Percentiles rank a stretch among this genome's conserved stretches.
phyloP scores from a whole-genome alignment of 2,888 invertebrate species.

The Xanthorhoe spadicearia region DNA sequence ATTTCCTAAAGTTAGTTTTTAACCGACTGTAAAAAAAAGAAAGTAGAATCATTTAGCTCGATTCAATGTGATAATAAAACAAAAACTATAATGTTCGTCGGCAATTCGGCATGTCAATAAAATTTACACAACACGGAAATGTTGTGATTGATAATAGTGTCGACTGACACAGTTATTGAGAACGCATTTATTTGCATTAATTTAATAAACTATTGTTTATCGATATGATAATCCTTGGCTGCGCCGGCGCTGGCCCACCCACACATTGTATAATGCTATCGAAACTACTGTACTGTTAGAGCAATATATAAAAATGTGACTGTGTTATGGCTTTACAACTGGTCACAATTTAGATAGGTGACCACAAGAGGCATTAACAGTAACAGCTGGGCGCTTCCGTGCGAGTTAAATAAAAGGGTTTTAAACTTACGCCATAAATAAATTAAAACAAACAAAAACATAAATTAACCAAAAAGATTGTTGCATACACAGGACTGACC shows the following conservation, averaged over 20 bases:
- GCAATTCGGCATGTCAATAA: conserved; percentile 4
- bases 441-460: no score
- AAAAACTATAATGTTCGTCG: neutral
- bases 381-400: no score
- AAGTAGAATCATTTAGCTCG: no score
- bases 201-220: conserved; percentile 41
- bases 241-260: conserved; percentile 46
- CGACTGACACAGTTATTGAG: conserved; percentile 29
- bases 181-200: conserved; percentile 32
- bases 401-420: no score
- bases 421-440: no score
- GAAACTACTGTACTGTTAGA: conserved; percentile 4
- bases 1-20: no score
- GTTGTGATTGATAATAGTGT: conserved; percentile 24
- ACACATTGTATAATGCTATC: conserved; percentile 29
- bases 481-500: no score
- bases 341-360: neutral
- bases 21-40: no score
- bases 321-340: neutral
- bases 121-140: conserved; percentile 8
- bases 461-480: no score
- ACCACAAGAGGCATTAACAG: no score
- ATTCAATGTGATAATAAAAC: neutral
- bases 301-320: neutral
- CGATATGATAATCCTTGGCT: conserved; percentile 36